These are phyloP conservation scores for Myoxocephalus aenaeus DNA, from an alignment of 2,797 vertebrate genomes.

Conservation along the genomic window DNA sequence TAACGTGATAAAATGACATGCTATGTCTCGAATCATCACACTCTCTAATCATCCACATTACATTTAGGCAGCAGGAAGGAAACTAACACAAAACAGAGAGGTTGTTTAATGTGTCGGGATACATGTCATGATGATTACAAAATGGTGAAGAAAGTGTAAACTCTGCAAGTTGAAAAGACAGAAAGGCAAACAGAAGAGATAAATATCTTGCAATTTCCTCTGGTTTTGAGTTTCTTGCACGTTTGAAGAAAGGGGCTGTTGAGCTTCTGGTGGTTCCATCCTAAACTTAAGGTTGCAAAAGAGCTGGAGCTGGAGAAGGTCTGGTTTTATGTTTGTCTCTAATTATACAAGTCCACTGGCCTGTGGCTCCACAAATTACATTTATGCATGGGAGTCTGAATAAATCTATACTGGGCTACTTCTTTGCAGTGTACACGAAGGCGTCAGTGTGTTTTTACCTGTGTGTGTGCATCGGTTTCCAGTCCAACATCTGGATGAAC, in stretches of 20 bases:
- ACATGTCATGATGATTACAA: constrained; percentile 55
- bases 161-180: constrained; percentile 44
- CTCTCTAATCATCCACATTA: constrained; percentile 66
- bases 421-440: constrained; percentile 8
- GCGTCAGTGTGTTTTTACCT: constrained; percentile 70
- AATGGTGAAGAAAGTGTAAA: constrained; percentile 57
- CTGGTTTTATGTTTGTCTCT: constrained; percentile 69
- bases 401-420: constrained; percentile 14
- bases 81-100: constrained; percentile 44
- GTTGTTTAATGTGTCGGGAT: constrained; percentile 45
- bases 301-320: constrained; percentile 54
- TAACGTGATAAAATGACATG: constrained; percentile 33
- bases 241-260: constrained; percentile 29
- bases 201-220: constrained; percentile 52
- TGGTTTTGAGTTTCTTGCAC: constrained; percentile 29
- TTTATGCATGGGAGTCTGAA: constrained; percentile 47
- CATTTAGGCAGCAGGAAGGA: constrained; percentile 60
- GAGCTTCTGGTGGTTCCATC: constrained; percentile 47
- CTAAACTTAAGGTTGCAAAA: constrained; percentile 48
- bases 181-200: constrained; percentile 53
- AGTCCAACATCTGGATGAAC: constrained; percentile 60
- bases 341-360: constrained; percentile 64
- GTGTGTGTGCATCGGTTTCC: constrained; percentile 64
- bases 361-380: constrained; percentile 55
- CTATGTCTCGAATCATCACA: constrained; percentile 55